These are phyloP conservation scores for Branchipolynoe longqiensis DNA, from an alignment of 2,888 invertebrate genomes.

Conservation along the genomic window DNA sequence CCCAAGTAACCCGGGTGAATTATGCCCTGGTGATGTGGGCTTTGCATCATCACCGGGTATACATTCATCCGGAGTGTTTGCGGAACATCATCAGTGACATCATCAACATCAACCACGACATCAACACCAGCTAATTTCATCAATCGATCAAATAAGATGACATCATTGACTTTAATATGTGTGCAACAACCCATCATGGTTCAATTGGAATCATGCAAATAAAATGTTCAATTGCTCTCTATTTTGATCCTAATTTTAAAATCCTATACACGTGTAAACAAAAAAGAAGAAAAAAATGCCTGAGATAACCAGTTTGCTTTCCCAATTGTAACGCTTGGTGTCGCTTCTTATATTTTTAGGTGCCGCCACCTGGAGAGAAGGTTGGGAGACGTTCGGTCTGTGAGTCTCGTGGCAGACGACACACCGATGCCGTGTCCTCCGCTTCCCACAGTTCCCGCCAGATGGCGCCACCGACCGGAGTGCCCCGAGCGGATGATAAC, in stretches of 20 bases:
- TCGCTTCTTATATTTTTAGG: conserved; percentile 2
- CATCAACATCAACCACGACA: conserved; percentile 10
- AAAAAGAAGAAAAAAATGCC: no score
- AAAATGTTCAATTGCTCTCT: no score
- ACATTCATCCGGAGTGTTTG: conserved; percentile 42
- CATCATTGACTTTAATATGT: no score
- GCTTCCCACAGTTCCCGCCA: conserved; percentile 1
- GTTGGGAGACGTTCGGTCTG: conserved; percentile 21
- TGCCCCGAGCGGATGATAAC: no score
- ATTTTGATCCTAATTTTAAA: no score
- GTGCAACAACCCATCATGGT: no score
- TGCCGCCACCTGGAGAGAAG: conserved; percentile 1
- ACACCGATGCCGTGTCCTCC: conserved; percentile 23
- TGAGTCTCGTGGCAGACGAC: conserved; percentile 25
- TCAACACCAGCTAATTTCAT: no score
- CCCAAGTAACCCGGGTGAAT: conserved; percentile 2
- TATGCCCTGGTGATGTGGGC: conserved; percentile 24
- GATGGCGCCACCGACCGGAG: conserved; percentile 24
- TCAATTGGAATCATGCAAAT: no score
- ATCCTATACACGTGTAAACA: no score
- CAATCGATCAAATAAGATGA: no score
- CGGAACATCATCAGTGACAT: neutral
- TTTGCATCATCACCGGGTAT: conserved; percentile 53
- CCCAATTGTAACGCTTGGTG: no score
- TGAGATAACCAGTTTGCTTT: no score